Percentiles rank a stretch among this genome's conserved stretches.
Evolutionary conservation across 2,797 vertebrate genomes (phyloP).

Genomic region (Enteromius paludinosus): DNA sequence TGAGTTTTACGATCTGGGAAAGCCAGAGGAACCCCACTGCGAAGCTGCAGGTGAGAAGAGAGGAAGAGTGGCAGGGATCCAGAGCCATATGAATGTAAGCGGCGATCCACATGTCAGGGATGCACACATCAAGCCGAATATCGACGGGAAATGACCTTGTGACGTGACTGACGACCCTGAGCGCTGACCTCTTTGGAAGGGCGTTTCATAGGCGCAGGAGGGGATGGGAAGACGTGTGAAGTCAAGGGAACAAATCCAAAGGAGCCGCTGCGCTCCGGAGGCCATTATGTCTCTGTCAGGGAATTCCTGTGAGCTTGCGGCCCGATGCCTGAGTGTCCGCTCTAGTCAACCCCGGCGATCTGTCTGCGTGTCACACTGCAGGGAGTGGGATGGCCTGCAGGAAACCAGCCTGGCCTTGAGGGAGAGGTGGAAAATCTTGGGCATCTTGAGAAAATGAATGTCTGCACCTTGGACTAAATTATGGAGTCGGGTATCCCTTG

Average conservation of each 20-base stretch:
- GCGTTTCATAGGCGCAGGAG: slow-evolving; percentile 22
- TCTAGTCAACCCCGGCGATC: slow-evolving; percentile 20
- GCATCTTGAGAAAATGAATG: slow-evolving; percentile 46
- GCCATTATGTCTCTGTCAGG: slow-evolving; percentile 44
- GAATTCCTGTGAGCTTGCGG: slow-evolving; percentile 26
- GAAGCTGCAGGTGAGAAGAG: slow-evolving; percentile 58
- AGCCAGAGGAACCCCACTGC: slow-evolving; percentile 40
- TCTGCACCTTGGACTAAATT: slow-evolving; percentile 46
- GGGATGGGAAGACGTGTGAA: slow-evolving; percentile 50
- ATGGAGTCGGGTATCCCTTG: background rate
- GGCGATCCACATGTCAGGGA: slow-evolving; percentile 54
- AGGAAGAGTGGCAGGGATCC: slow-evolving; percentile 56
- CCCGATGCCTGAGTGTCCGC: background rate
- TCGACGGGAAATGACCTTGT: slow-evolving; percentile 57
- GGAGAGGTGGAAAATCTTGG: slow-evolving; percentile 29
- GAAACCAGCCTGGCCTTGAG: slow-evolving; percentile 33
- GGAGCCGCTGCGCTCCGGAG: slow-evolving; percentile 45
- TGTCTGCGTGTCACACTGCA: slow-evolving; percentile 3
- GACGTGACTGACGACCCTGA: slow-evolving; percentile 59
- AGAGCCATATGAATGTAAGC: slow-evolving; percentile 30
- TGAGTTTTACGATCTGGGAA: slow-evolving; percentile 65
- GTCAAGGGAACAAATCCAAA: slow-evolving; percentile 41
- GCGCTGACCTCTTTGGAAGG: slow-evolving; percentile 48
- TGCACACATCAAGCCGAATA: slow-evolving; percentile 42
- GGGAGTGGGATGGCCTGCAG: slow-evolving; percentile 43